Evolutionary conservation across 2,888 invertebrate species (phyloP), one percentile per base, ranked within the genome.

Genomic region (Carcina quercana): DNA sequence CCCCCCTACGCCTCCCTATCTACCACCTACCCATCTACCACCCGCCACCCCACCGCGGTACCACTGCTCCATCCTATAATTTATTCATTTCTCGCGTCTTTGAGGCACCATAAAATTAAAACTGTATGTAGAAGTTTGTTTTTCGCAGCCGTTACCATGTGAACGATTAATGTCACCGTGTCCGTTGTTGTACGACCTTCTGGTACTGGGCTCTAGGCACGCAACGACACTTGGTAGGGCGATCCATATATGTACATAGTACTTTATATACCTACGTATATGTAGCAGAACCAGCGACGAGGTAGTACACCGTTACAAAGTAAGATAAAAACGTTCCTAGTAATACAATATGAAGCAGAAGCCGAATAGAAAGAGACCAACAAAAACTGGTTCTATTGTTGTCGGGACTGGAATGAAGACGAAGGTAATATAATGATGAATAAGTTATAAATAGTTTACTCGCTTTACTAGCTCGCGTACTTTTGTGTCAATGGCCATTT

Each of bases 91-190:
- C 47, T 50, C 45, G 47, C 40, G 41, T 54, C 53, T 58, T 56
- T 54, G 47, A 57, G 39, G 43, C 33, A 42, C 47, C 43, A 34
- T 37, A 31, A 53, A 28, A 29, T 32, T 21, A 25, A 51, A 36
- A 53, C 41, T 48, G 39, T 49, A 43, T 30, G 32, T 29, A 30
- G 14, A 42, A 53, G 56, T 72, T 72, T 71, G 69, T 67, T 72
- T 66, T 66, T 58, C 45, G 37, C 40, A 31, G 37, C 40, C 53
- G 75, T 76, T 68, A 43, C 73, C 65, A 78, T 76, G 70, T 52
- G 55, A 74, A 74, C 71, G 50, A 56, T 54, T 50, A 53, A 52
- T 43, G 26, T 37, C 34, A 26, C 14, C 17, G 10, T 13, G 10
- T 30, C 45, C 42, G 41, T 34, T 31, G 6, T 11, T 30, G 15